phyloP scores from a whole-genome alignment of 1,140 invertebrate species.

The Drosophila pallidifrons region DNA sequence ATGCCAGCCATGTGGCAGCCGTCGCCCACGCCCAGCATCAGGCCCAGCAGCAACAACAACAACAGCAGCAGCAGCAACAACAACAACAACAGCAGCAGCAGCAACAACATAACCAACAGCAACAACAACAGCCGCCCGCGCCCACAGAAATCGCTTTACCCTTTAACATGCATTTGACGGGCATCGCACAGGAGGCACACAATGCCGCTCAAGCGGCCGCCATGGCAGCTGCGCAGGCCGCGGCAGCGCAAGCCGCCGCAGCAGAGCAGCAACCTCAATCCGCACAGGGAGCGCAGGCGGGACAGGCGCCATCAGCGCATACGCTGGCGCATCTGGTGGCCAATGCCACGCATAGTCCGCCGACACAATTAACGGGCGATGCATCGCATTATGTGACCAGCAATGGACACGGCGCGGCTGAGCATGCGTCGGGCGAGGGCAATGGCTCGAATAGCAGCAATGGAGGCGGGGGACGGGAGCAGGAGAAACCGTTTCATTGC shows the following conservation, averaged over 20 bases:
- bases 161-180: constrained; percentile 79
- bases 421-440: constrained; percentile 53
- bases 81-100: constrained; percentile 66
- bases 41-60: constrained; percentile 60
- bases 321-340: constrained; percentile 69
- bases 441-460: constrained; percentile 49
- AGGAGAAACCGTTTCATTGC: constrained; percentile 84
- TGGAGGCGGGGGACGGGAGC: constrained; percentile 55
- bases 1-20: constrained; percentile 64
- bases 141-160: constrained; percentile 76
- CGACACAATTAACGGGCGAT: constrained; percentile 57
- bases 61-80: constrained; percentile 66
- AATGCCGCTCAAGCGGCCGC: constrained; percentile 80
- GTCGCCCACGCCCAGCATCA: constrained; percentile 60
- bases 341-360: constrained; percentile 69
- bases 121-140: constrained; percentile 71
- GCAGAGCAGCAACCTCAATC: constrained; percentile 47
- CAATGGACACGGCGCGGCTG: constrained; percentile 66
- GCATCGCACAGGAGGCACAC: constrained; percentile 75
- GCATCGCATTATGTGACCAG: constrained; percentile 58
- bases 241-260: constrained; percentile 79
- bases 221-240: constrained; percentile 81
- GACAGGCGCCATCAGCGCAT: constrained; percentile 60
- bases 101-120: constrained; percentile 61
- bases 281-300: constrained; percentile 15